Evolutionary conservation across 2,888 invertebrate species (phyloP), one percentile per base, ranked within the genome.

Genomic region (Pogonocherus hispidulus): DNA sequence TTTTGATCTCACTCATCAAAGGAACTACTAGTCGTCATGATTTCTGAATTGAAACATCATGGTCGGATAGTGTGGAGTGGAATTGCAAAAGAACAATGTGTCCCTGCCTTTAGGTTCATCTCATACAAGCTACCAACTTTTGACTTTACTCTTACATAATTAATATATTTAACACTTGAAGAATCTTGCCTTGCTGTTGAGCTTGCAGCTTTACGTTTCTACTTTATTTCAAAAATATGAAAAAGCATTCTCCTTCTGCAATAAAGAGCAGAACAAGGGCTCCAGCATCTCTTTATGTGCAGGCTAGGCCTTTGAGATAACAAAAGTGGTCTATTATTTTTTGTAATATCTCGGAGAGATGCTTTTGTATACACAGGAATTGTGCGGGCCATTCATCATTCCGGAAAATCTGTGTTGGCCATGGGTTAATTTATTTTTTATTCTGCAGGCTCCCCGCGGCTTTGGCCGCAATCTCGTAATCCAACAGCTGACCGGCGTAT

Each of bases 341-440:
- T 55, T 19, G 55, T 19, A 32, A 52, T 18, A 52, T 55, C 32
- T 16, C 32, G 4, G 16, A n/a, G 32, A 52, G 27, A 22, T 20
- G 35, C 55, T 37, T 55, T 55, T 35, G 14, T 55, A n/a, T n/a
- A 55, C 23, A 37, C 20, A 19, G 37, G 19, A 55, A 20, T 37
- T 37, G 55, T 46, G 18, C 23, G 44, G 22, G 2, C 18, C 23
- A 59, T 59, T 46, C 47, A 47, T 59, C 59, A 59, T 47, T 16
- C 47, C 46, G 41, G 20, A 23, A 59, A 59, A 46, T 59, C 65
- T 52, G 41, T 52, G 67, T 32, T 27, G 32, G 35, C 55, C 51
- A 14, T 37, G 57, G 63, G 67, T 63, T 67, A 67, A 67, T 67
- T 66, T 49, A 66, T 66, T 67, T 63, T 63, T 63, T 54, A 57